Conservation (phyloP, 2,888 invertebrate genomes). For the Cantharis lateralis region DNA sequence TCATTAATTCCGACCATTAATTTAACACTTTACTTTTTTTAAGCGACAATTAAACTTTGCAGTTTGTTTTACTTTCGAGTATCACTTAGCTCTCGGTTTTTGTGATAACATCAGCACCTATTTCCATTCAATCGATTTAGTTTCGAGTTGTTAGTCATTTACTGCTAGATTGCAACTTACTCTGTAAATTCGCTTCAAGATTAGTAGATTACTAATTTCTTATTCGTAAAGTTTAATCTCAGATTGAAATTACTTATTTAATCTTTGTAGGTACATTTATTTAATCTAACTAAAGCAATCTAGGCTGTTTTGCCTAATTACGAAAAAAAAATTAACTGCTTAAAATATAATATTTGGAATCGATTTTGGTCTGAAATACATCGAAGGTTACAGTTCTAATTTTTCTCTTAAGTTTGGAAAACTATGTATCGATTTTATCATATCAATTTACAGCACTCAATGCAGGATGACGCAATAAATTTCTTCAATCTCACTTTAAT, state of each 20-base stretch:
- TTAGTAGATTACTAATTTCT: neutral
- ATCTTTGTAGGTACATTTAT: neutral
- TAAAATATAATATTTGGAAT: neutral
- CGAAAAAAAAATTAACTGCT: neutral
- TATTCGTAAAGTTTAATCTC: neutral
- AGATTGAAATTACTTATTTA: neutral
- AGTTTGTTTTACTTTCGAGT: neutral
- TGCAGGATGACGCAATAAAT: neutral
- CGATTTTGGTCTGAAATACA: too few relatives aligned
- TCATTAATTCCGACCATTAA: conserved; percentile 7
- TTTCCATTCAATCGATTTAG: neutral
- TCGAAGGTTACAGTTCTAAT: too few relatives aligned
- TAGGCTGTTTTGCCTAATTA: neutral
- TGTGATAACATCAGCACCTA: neutral
- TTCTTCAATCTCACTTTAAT: neutral
- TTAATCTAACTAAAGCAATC: neutral
- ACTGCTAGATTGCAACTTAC: neutral
- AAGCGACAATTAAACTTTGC: neutral
- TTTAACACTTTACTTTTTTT: neutral
- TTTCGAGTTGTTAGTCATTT: neutral
- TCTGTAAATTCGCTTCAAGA: neutral
- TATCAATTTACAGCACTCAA: neutral
- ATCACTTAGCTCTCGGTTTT: neutral
- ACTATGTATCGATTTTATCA: neutral
- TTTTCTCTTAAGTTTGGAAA: neutral